Evolutionary conservation across 1,140 invertebrate genomes (phyloP), one percentile per base, ranked within the genome.

Genomic region (Psix sp.): DNA sequence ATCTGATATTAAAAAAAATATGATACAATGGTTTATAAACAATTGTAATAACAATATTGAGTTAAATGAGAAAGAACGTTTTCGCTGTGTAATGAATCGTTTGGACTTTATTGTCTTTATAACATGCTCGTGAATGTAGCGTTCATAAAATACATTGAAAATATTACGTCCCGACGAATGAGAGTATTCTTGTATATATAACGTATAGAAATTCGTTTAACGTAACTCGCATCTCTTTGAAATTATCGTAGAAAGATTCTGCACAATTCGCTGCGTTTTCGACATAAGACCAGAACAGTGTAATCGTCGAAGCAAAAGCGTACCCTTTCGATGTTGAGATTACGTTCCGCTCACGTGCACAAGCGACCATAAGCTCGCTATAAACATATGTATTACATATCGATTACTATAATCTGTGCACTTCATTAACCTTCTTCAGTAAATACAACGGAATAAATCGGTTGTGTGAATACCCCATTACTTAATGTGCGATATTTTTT

Each of bases 341-440:
- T 75, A 62, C 59, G 38, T 56, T 5, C 11, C 18, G 38, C 26
- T 31, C 42, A 48, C 33, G 35, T 48, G 20, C 24, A 62, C 24
- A 49, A 18, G 26, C 15, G 40, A 20, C 46, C 38, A 66, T 46
- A 31, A 54, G 40, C 7, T 15, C 10, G 29, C 24, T 31, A 33
- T 29, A 52, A 65, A 63, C 72, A 62, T 70, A 62, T 70, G 72
- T 70, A 75, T 59, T 70, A 65, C 65, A 66, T 66, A 75, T 75
- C 52, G 65, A 75, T 75, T 54, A 75, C 59, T 70, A 17, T 60
- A 66, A 75, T 75, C 60, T 52, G 52, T 66, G 52, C 59, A 66
- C 72, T 75, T 75, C 72, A 75, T 75, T 75, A 75, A 56, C 43
- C 59, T 20, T 10, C 62, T 36, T n/a, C n/a, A n/a, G 21, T 21